Base-by-base conservation (phyloP, 2,797 vertebrate genomes). In the Ptychadena robeensis region DNA sequence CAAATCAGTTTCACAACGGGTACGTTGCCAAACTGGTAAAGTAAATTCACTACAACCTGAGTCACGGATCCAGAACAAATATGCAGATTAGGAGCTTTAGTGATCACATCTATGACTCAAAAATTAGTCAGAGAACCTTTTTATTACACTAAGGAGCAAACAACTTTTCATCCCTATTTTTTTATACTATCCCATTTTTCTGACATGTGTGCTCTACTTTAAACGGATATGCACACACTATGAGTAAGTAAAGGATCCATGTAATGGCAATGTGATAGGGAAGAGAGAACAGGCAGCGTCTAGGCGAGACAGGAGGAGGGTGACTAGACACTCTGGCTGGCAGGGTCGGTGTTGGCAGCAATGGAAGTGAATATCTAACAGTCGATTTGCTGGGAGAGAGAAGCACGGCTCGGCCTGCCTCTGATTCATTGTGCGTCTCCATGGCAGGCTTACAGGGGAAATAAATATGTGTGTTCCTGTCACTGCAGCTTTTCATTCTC, bases 401-500 rank as follows among this genome's bases (percentile, higher is more conserved):
- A 2, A 44, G 68, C 38, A 25, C 10, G 27, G 35, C 35, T 38
- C 35, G 3, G 35, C 35, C 4, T 4, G 37, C 15, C n/a, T 69
- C 67, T 69, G 37, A 40, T 38, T 34, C 15, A 48, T 48, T 30
- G n/a, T 25, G 22, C 25, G 7, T 70, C 67, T 70, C 14, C 67
- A 40, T 25, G 67, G 9, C 34, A 37, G 67, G 25, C 14, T 8
- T 25, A 15, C 66, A 34, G 66, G 34, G 34, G 32, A 37, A 25
- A n/a, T n/a, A 10, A 68, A 35, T 22, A 66, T 38, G 35, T 27
- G 35, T 25, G 22, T n/a, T 69, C 67, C 25, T 25, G 27, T 71
- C 35, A 48, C 69, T 48, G 69, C 69, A 67, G 32, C 65, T 67
- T 27, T 64, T 64, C 30, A 64, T 27, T 64, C 30, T 30, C 30